phyloP scores from a whole-genome alignment of 2,888 invertebrate genomes.

The Eilema sororculum region DNA sequence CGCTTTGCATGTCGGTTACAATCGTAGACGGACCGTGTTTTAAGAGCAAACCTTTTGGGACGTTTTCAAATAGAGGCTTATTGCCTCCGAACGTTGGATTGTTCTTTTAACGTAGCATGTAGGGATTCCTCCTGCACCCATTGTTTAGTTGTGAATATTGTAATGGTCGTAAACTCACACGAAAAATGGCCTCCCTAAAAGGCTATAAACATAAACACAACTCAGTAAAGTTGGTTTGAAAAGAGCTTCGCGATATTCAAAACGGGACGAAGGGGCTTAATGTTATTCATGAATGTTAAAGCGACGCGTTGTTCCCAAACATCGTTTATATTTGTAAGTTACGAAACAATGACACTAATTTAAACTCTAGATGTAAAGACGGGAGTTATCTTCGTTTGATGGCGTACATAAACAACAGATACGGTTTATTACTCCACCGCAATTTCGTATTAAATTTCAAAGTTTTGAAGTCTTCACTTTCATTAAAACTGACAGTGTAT shows the following conservation, averaged over 20 bases:
- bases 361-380: conserved; percentile 80
- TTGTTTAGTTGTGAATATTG: conserved; percentile 69
- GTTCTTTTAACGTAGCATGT: conserved; percentile 68
- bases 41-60: conserved; percentile 76
- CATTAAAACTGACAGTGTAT: conserved; percentile 64
- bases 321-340: conserved; percentile 83
- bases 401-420: conserved; percentile 77
- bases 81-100: conserved; percentile 70
- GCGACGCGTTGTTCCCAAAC: conserved; percentile 78
- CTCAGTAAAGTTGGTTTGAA: conserved; percentile 66
- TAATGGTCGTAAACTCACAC: conserved; percentile 59
- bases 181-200: conserved; percentile 66
- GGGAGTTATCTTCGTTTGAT: conserved; percentile 80
- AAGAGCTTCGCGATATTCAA: conserved; percentile 70
- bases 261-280: conserved; percentile 76
- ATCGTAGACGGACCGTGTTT: conserved; percentile 70
- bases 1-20: conserved; percentile 78
- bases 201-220: conserved; percentile 76
- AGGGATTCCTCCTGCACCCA: conserved; percentile 56
- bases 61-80: conserved; percentile 74
- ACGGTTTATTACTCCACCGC: conserved; percentile 72
- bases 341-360: conserved; percentile 85
- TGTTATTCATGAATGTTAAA: conserved; percentile 84
- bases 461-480: conserved; percentile 68
- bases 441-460: conserved; percentile 73